These are phyloP conservation scores for Macrotus californicus DNA, from an alignment of 2,113 vertebrate species.

Conservation along the genomic window DNA sequence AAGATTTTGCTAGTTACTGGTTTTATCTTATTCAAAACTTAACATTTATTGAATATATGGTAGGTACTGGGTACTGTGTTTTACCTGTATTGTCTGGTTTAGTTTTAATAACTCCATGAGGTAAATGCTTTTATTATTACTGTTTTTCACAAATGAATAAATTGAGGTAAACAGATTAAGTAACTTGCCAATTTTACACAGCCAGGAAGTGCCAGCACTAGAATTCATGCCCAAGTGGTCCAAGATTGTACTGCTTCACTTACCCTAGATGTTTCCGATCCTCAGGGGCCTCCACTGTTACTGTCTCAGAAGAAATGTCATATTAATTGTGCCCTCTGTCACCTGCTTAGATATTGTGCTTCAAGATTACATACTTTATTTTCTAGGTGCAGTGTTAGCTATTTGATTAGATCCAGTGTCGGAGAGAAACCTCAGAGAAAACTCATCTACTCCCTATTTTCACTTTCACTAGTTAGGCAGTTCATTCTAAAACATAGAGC, in stretches of 20 bases:
- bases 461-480: neutral
- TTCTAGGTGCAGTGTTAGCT: neutral
- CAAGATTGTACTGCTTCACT: neutral
- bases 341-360: neutral
- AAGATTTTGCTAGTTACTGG: neutral
- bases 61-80: neutral
- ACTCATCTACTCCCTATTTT: neutral
- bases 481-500: neutral
- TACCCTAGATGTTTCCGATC: neutral
- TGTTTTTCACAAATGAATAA: neutral
- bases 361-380: neutral
- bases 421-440: neutral
- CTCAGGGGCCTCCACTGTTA: neutral
- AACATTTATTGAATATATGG: neutral
- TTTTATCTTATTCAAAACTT: neutral
- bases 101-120: neutral
- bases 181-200: neutral
- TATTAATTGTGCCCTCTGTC: neutral
- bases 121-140: neutral
- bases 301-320: neutral
- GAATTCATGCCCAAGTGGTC: neutral
- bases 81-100: neutral
- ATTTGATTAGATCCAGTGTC: neutral
- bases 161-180: neutral
- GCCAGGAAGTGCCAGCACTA: neutral